Evolutionary conservation across 1,140 invertebrate genomes (phyloP).

Genomic region (Drosophila subpulchrella): DNA sequence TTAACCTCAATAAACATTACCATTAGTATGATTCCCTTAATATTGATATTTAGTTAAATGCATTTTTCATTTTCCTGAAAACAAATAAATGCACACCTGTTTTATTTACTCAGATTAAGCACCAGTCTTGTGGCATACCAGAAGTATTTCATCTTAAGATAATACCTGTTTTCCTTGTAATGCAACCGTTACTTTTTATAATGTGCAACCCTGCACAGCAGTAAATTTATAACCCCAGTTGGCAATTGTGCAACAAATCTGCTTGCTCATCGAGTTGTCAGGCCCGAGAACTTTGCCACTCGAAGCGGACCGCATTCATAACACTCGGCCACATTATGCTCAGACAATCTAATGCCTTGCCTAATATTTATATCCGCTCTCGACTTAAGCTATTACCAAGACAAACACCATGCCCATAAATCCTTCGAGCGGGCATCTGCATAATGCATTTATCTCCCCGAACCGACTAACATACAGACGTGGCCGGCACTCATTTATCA

Average conservation of each 20-base stretch:
- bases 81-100: neutral
- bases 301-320: constrained; percentile 28
- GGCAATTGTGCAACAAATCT: constrained; percentile 30
- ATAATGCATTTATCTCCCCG: constrained; percentile 56
- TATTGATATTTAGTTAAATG: no score
- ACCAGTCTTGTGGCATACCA: neutral
- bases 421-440: constrained; percentile 61
- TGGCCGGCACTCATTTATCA: constrained; percentile 73
- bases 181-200: constrained; percentile 11
- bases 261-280: constrained; percentile 47
- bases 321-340: constrained; percentile 42
- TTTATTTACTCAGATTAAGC: neutral
- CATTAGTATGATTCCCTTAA: no score
- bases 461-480: constrained; percentile 36
- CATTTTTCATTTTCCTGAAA: no score
- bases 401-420: constrained; percentile 70
- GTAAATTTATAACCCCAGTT: constrained; percentile 29
- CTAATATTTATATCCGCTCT: constrained; percentile 74
- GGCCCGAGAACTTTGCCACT: constrained; percentile 15
- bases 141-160: constrained; percentile 1
- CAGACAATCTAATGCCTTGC: constrained; percentile 60
- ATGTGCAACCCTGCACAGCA: constrained; percentile 5
- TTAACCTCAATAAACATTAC: no score
- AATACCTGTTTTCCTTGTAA: constrained; percentile 7
- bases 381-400: constrained; percentile 72